Conservation (phyloP, 2,888 invertebrate genomes). For the Celastrina argiolus region DNA sequence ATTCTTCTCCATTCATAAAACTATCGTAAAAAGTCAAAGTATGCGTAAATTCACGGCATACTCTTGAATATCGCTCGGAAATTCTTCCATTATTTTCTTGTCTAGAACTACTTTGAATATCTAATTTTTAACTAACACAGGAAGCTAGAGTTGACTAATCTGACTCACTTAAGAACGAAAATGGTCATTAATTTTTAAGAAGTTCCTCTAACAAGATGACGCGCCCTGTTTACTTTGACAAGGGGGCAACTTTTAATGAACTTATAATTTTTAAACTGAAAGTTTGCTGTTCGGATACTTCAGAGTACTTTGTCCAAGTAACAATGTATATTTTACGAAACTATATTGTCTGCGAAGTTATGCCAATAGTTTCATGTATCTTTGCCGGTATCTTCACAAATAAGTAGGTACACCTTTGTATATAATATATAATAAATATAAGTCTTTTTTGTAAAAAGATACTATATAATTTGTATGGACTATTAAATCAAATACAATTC, state of each 20-base stretch:
- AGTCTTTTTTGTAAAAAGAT: no score
- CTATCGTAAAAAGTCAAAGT: no score
- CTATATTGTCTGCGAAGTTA: slow-evolving; percentile 7
- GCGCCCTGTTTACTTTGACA: slow-evolving; percentile 63
- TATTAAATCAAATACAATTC: no score
- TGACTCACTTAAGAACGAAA: not conserved
- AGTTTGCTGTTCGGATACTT: slow-evolving; percentile 29
- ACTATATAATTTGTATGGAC: no score
- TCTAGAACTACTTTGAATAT: no score
- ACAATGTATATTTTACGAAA: slow-evolving; percentile 8
- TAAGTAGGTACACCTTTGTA: no score
- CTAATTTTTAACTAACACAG: not conserved
- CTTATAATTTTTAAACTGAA: slow-evolving; percentile 67
- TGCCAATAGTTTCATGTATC: not conserved
- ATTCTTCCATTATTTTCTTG: no score
- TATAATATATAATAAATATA: no score
- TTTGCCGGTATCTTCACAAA: not conserved
- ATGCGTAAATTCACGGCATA: no score
- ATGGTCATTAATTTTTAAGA: slow-evolving; percentile 69
- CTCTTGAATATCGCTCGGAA: no score
- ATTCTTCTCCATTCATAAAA: no score
- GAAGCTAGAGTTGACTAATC: not conserved
- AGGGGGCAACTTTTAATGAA: slow-evolving; percentile 74
- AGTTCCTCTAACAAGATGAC: slow-evolving; percentile 65
- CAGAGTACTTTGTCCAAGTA: slow-evolving; percentile 2